phyloP scores from a whole-genome alignment of 2,113 vertebrate species.

The Carassius carassius region DNA sequence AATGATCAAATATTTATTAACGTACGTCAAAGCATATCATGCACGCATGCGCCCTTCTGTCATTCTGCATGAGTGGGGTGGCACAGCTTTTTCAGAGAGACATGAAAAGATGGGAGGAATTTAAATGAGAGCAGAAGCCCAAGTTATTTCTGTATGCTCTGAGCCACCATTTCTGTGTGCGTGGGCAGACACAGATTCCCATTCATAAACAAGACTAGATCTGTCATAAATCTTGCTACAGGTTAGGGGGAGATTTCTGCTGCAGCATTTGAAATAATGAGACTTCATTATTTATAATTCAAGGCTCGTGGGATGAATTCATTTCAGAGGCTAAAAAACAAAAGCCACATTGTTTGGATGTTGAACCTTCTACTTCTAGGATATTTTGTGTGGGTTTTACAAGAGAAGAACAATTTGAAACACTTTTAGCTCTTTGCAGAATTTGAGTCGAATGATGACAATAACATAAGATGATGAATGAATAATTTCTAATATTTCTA shows the following conservation, averaged over 20 bases:
- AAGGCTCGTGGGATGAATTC: background rate
- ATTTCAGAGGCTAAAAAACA: background rate
- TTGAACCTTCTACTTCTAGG: background rate
- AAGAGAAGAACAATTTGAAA: background rate
- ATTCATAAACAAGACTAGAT: constrained; percentile 65
- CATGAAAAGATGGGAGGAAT: constrained; percentile 64
- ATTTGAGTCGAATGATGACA: background rate
- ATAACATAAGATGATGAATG: background rate
- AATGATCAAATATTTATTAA: background rate
- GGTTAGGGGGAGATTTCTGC: constrained; percentile 24
- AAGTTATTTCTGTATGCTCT: constrained; percentile 62
- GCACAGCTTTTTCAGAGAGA: background rate
- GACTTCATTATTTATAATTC: constrained; percentile 14
- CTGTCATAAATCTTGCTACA: constrained; percentile 3
- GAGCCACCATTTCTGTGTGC: constrained; percentile 45
- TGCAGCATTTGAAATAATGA: constrained; percentile 23
- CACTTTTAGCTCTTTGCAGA: background rate
- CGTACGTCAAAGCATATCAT: background rate
- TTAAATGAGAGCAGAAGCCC: constrained; percentile 56
- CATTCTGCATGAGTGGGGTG: background rate
- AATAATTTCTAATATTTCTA: background rate
- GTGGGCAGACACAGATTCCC: constrained; percentile 62
- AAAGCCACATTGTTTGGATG: background rate
- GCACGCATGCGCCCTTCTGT: background rate
- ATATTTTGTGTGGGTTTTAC: background rate